Evolutionary conservation across 2,888 invertebrate species (phyloP), one percentile per base, ranked within the genome.

Genomic region (Ernsta delagoae): DNA sequence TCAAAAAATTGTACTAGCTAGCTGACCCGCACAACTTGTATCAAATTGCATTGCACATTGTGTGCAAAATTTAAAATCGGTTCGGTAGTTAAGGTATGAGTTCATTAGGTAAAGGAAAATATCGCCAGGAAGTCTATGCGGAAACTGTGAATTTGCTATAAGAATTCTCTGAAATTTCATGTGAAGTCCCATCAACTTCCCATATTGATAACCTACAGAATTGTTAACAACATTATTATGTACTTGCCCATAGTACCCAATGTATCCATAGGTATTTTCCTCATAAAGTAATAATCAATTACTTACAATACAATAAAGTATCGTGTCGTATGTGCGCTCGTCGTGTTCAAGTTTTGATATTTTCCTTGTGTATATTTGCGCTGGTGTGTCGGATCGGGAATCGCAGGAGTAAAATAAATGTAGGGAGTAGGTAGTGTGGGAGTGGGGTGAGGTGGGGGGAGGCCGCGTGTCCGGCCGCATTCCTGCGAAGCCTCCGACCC

Each of bases 401-500:
- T 73, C 74, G 70, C 72, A 57, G 73, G 74, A 75, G 74, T 76
- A 73, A 75, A 77, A 77, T 77, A 76, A 76, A 76, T 73, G 77
- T 71, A 70, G 74, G 73, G 74, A 72, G 73, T 70, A 64, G 60
- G 72, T 56, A 64, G 70, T 57, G 65, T 67, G 67, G 72, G 59
- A 64, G 70, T 57, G 65, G 67, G 67, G 68, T 72, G 24, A 68
- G 70, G 65, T 70, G 41, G 70, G 74, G 74, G 53, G 73, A 8
- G 7, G 8, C 71, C 71, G 73, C 72, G 78, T 80, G 86, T 81
- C 83, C 86, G 88, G 87, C 85, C 88, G 87, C 92, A 92, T 92
- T 92, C 92, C 90, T 88, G 77, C 83, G 84, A 77, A 88, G 87
- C 90, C 89, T 89, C 85, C 86, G 85, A 84, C 86, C 85, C 81